Evolutionary conservation across 2,113 vertebrate species (phyloP), one percentile per base, ranked within the genome.

Genomic region (Malaclemys terrapin): DNA sequence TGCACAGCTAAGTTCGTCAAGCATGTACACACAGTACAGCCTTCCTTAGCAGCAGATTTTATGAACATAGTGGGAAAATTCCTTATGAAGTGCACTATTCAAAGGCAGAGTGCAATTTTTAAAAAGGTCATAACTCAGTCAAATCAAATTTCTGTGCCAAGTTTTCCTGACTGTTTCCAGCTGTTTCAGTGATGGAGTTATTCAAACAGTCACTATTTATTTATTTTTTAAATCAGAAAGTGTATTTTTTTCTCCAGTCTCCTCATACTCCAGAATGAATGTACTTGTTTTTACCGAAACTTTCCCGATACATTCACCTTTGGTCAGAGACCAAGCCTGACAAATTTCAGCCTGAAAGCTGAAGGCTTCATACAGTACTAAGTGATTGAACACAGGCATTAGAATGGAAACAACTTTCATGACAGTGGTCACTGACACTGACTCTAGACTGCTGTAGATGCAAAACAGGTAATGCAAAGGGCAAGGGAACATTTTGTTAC

Each of bases 71-170:
- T 0, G 12, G 89, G 42, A 52, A 31, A 78, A 78, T 54, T 6
- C 52, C 1, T 24, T 0, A 0, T 14, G 25, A 25, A 25, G 47
- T 17, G 10, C 42, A 12, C 42, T 9, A 0, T 11, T 10, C 53
- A 62, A 78, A 45, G 25, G 80, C 14, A 13, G 45, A 29, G 84
- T 87, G 0, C 7, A 12, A 0, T 22, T 84, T 59, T 19, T 25
- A 69, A 80, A 80, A 1, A 45, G 38, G 8, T 20, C 53, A 45
- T 45, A 45, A 11, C 13, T 42, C 8, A 90, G 10, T 0, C 6
- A 38, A 76, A 76, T 42, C 42, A 27, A 47, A 45, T 78, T 45
- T 78, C 75, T 47, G 25, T 47, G 25, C 75, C 42, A 29, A 13
- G 25, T 16, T 78, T 78, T 47, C 38, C 42, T 38, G 65, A 10